Evolutionary conservation across 2,113 vertebrate species (phyloP), one percentile per base, ranked within the genome.

Genomic region (Vulpes ferrilata): DNA sequence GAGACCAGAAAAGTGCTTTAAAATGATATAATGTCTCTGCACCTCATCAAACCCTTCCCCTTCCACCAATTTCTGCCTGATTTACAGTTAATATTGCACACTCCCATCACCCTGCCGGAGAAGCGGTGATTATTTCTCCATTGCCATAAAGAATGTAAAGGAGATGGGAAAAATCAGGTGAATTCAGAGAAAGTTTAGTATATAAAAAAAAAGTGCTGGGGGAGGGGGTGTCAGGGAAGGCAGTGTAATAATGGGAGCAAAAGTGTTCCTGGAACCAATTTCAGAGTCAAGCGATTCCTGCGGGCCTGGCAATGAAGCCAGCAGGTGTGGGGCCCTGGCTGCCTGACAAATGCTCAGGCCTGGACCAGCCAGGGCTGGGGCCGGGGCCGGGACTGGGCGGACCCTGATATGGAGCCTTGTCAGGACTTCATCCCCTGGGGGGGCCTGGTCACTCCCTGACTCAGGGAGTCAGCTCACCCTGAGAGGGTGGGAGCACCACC

Each of bases 11-110:
- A 98, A 98, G 98, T 98, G 96, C 98, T 98, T 98, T 98, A 98
- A 98, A 98, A 98, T 98, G 98, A 98, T 98, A 98, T 98, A 98
- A 98, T 98, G 98, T 98, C 98, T 98, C 98, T 98, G 98, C 97
- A 98, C 98, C 98, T 98, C 98, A 98, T 98, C 98, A 98, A 98
- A 98, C 98, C 97, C 98, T 98, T 98, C 98, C 97, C 97, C 98
- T 98, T 98, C 98, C 96, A 98, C 98, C 98, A 98, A 98, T 98
- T 98, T 98, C 98, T 98, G 97, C 97, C 98, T 98, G 98, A 98
- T 98, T 98, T 98, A 98, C 98, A 98, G 98, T 98, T 98, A 98
- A 98, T 98, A 98, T 97, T 71, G 97, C 96, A 97, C 96, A 98
- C 98, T 98, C 98, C 98, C 98, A 98, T 98, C 98, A 98, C 97